Evolutionary conservation across 1,140 invertebrate genomes (phyloP).

Genomic region (Trissolcus basalis): DNA sequence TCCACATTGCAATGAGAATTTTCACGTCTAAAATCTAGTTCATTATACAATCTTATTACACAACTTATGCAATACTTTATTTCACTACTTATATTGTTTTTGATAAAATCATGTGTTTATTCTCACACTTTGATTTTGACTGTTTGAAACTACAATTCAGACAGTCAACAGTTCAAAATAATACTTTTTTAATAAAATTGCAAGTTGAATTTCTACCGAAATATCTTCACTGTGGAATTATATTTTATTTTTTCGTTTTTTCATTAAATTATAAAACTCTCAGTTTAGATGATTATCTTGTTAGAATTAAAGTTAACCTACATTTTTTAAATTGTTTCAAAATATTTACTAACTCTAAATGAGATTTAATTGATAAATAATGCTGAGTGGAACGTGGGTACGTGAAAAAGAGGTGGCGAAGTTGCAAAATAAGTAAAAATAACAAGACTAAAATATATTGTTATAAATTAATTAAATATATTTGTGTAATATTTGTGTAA

Average conservation of each 20-base stretch:
- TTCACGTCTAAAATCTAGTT: not conserved
- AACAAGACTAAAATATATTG: no score
- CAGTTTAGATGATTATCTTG: slow-evolving; percentile 1
- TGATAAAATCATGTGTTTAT: slow-evolving; percentile 11
- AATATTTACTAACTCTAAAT: not conserved
- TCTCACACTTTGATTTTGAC: slow-evolving; percentile 29
- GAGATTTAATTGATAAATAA: slow-evolving; percentile 10
- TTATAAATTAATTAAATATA: no score
- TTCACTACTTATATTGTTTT: slow-evolving; percentile 24
- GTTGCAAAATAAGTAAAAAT: no score
- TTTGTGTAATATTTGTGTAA: no score
- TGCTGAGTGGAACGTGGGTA: not conserved
- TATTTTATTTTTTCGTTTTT: no score
- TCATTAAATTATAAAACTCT: not conserved
- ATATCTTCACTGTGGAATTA: no score
- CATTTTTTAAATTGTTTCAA: not conserved
- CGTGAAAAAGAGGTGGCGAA: no score
- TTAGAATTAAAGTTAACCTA: slow-evolving; percentile 8
- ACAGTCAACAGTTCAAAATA: not conserved
- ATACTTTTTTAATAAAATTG: no score
- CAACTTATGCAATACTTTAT: slow-evolving; percentile 32
- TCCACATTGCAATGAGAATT: slow-evolving; percentile 16
- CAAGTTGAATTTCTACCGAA: no score
- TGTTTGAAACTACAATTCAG: slow-evolving; percentile 2
- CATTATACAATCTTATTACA: slow-evolving; percentile 32